Percentiles rank a stretch among this genome's conserved stretches.
phyloP scores from a whole-genome alignment of 2,888 invertebrate genomes.

The Pseudoips prasinana region DNA sequence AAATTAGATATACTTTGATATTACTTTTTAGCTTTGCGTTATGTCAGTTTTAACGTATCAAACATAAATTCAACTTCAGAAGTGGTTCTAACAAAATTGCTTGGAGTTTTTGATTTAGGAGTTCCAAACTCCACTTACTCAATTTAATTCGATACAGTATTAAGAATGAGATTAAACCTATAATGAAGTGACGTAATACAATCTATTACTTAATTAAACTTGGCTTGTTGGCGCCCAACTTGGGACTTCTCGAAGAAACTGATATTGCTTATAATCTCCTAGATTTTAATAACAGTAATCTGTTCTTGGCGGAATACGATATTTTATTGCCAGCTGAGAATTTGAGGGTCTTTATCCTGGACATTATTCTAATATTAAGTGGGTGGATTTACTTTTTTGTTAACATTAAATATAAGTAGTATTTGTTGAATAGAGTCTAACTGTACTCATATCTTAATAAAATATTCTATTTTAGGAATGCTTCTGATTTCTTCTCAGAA shows the following conservation, averaged over 20 bases:
- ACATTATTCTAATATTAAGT: no score
- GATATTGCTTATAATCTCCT: conserved; percentile 23
- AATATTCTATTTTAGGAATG: no score
- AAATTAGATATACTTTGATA: no score
- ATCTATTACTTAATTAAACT: conserved; percentile 24
- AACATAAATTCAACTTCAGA: neutral
- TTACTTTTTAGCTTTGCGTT: no score
- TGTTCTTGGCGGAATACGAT: conserved; percentile 6
- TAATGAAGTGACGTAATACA: conserved; percentile 16
- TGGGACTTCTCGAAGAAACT: conserved; percentile 9
- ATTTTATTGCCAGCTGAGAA: conserved; percentile 13
- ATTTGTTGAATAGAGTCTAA: no score
- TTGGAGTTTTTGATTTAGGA: conserved; percentile 14
- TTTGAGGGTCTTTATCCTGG: neutral
- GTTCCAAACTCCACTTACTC: conserved; percentile 6
- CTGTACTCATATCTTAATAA: no score
- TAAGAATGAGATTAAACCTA: conserved; percentile 16
- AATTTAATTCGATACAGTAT: conserved; percentile 19
- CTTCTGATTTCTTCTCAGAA: no score
- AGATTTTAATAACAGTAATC: conserved; percentile 21
- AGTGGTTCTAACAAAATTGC: no score
- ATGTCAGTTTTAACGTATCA: no score
- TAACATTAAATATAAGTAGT: no score
- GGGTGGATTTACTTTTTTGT: no score
- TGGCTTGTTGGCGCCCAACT: conserved; percentile 29